A percentile compares a stretch with the other conserved stretches of the same genome.
These are phyloP conservation scores for Cylindroiulus punctatus DNA, from an alignment of 2,888 invertebrate genomes.

Conservation along the genomic window DNA sequence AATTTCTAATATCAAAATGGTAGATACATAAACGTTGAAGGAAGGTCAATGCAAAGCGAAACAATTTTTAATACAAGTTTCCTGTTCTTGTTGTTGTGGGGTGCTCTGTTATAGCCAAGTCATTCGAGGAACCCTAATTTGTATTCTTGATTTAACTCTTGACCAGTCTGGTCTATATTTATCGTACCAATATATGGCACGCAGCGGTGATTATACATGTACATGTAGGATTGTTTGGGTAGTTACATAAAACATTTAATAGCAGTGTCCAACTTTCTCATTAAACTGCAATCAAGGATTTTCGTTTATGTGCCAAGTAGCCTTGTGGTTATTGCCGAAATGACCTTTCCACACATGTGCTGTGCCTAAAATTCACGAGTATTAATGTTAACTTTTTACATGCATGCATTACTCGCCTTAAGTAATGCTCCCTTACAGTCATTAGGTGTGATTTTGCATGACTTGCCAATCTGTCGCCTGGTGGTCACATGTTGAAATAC, in stretches of 20 bases:
- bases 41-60: too few relatives aligned
- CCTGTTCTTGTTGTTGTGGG: too few relatives aligned
- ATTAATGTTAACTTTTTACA: too few relatives aligned
- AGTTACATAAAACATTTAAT: conserved; percentile 21
- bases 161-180: neutral
- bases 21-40: too few relatives aligned
- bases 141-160: neutral
- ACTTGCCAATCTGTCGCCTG: too few relatives aligned
- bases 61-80: too few relatives aligned
- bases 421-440: too few relatives aligned
- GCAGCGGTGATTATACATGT: neutral
- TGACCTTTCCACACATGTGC: neutral
- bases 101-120: neutral
- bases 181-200: neutral
- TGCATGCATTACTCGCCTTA: too few relatives aligned
- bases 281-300: neutral
- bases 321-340: conserved; percentile 14
- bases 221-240: neutral
- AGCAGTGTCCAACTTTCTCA: neutral
- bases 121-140: neutral
- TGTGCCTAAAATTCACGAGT: neutral
- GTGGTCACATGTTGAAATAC: too few relatives aligned
- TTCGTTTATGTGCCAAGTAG: neutral
- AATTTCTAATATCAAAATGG: too few relatives aligned
- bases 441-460: too few relatives aligned